Percentiles rank a stretch among this genome's conserved stretches.
phyloP scores from a whole-genome alignment of 2,797 vertebrate genomes.

The Pagetopsis macropterus region DNA sequence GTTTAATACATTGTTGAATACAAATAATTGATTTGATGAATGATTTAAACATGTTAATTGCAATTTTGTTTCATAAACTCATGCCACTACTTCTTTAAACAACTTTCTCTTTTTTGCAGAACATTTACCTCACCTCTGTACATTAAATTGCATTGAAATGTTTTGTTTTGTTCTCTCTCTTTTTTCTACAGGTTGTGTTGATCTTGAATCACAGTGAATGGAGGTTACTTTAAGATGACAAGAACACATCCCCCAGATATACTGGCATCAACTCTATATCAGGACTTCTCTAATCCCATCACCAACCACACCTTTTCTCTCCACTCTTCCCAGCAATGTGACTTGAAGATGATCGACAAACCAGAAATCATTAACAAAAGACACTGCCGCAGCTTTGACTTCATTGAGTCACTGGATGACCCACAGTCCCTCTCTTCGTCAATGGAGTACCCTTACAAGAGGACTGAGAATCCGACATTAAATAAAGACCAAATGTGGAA shows the following conservation, averaged over 20 bases:
- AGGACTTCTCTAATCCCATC: constrained; percentile 88
- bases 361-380: constrained; percentile 94
- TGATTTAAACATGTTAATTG: neutral
- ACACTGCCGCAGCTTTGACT: constrained; percentile 97
- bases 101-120: neutral
- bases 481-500: constrained; percentile 83
- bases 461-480: constrained; percentile 75
- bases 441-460: constrained; percentile 84
- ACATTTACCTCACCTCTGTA: neutral
- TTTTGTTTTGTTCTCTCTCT: constrained; percentile 44
- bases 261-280: constrained; percentile 94
- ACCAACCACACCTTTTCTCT: constrained; percentile 76
- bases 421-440: constrained; percentile 78
- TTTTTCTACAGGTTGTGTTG: constrained; percentile 74
- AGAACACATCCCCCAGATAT: constrained; percentile 96
- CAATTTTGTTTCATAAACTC: neutral
- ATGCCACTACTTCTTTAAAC: neutral
- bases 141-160: constrained; percentile 11
- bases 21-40: neutral
- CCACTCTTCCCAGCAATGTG: constrained; percentile 86
- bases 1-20: neutral
- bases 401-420: constrained; percentile 93
- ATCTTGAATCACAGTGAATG: constrained; percentile 85
- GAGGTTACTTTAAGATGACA: constrained; percentile 93
- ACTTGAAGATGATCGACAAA: constrained; percentile 89